Conservation (phyloP, 2,888 invertebrate species). For the Leptinotarsa rubiginosa region DNA sequence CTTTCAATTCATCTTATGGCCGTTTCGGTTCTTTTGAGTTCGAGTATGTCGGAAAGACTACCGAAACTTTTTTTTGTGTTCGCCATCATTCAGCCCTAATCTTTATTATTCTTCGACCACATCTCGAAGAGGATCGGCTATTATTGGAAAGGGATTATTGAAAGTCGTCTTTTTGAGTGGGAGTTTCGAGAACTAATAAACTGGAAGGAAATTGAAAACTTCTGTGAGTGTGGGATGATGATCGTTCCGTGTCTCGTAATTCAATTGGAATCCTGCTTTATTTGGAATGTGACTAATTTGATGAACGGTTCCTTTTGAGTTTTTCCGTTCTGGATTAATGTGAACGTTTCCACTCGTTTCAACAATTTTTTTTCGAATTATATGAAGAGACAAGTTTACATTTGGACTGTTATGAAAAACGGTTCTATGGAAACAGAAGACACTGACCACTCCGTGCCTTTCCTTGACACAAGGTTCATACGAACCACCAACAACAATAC, state of each 20-base stretch:
- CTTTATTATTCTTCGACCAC: not conserved
- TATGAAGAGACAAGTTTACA: no score
- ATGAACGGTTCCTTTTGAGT: not conserved
- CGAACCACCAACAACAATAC: no score
- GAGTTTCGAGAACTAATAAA: not conserved
- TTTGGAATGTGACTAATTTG: not conserved
- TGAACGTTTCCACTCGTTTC: no score
- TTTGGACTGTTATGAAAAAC: no score
- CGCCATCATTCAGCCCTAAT: conserved; percentile 12
- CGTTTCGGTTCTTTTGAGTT: conserved; percentile 36
- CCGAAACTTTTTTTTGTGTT: not conserved
- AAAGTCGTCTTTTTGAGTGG: conserved; percentile 1
- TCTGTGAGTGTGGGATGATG: not conserved
- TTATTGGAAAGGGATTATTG: conserved; percentile 1
- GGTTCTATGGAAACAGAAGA: no score
- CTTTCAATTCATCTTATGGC: conserved; percentile 47
- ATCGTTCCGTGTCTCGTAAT: not conserved
- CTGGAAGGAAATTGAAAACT: not conserved
- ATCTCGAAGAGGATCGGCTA: not conserved
- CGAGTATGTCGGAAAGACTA: not conserved
- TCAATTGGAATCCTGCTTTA: not conserved
- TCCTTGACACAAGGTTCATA: no score
- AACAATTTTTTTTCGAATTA: no score
- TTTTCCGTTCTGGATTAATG: no score
- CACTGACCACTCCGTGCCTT: no score